Evolutionary conservation across 1,140 invertebrate genomes (phyloP).

Genomic region (Trachymyrmex septentrionalis): DNA sequence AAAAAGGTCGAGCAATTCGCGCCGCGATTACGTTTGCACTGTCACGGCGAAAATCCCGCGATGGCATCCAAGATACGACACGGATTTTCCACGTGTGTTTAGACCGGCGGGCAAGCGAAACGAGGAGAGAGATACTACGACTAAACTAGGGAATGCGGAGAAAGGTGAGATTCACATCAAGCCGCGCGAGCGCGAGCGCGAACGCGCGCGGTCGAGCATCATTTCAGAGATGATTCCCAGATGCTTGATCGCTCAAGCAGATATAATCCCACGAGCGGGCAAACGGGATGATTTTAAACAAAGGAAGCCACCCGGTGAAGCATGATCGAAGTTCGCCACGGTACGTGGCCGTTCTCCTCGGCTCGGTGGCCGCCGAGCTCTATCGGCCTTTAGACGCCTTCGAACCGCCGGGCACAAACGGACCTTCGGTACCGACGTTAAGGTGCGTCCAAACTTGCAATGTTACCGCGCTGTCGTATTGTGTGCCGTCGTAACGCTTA

Average conservation of each 20-base stretch:
- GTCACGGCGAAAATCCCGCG: slow-evolving; percentile 60
- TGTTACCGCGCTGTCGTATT: slow-evolving; percentile 47
- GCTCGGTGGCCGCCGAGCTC: slow-evolving; percentile 48
- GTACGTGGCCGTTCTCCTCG: slow-evolving; percentile 77
- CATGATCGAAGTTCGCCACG: slow-evolving; percentile 82
- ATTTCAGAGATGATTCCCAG: slow-evolving; percentile 79
- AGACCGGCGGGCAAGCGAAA: neutral
- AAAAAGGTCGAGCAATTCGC: slow-evolving; percentile 38
- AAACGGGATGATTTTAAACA: slow-evolving; percentile 82
- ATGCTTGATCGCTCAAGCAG: slow-evolving; percentile 80
- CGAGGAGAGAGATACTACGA: neutral
- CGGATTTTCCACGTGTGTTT: slow-evolving; percentile 70
- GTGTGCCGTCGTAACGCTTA: slow-evolving; percentile 36
- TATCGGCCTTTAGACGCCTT: slow-evolving; percentile 76
- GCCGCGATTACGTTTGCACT: slow-evolving; percentile 35
- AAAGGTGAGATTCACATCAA: slow-evolving; percentile 74
- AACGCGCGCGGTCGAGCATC: slow-evolving; percentile 65
- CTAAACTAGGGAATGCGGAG: slow-evolving; percentile 37
- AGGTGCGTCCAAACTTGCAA: slow-evolving; percentile 53
- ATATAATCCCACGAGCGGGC: slow-evolving; percentile 80
- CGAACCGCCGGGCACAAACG: slow-evolving; percentile 53
- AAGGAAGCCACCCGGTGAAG: slow-evolving; percentile 82
- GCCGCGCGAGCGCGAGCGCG: slow-evolving; percentile 21
- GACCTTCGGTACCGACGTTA: slow-evolving; percentile 56
- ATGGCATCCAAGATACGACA: slow-evolving; percentile 50